A percentile compares a stretch with the other conserved stretches of the same genome.
Conservation (phyloP, 2,888 invertebrate genomes). For the Polylopha cassiicola region DNA sequence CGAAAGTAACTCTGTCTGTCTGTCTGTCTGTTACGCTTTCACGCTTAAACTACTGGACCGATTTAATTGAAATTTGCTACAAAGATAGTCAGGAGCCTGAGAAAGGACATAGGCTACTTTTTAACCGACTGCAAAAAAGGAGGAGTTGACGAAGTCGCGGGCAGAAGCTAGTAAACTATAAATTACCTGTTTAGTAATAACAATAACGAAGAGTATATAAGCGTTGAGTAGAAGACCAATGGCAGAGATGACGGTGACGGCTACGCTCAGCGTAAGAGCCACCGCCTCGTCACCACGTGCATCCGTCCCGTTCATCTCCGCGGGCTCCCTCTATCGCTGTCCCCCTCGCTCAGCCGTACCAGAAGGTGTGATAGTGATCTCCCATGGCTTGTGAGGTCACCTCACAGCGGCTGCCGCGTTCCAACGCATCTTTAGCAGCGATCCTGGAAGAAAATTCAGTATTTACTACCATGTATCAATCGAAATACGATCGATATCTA, state of each 20-base stretch:
- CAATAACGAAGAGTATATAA: slow-evolving; percentile 84
- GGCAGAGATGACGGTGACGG: slow-evolving; percentile 82
- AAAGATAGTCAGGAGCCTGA: no score
- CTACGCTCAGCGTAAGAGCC: slow-evolving; percentile 81
- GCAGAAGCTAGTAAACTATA: no score
- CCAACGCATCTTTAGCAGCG: slow-evolving; percentile 56
- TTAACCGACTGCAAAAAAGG: no score
- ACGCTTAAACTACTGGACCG: no score
- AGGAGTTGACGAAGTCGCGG: no score
- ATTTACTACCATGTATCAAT: no score
- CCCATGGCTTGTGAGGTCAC: slow-evolving; percentile 46
- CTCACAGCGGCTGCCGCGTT: slow-evolving; percentile 66
- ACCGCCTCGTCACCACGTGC: slow-evolving; percentile 71
- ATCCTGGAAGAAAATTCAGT: slow-evolving; percentile 38
- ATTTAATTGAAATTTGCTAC: no score
- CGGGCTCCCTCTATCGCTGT: slow-evolving; percentile 39
- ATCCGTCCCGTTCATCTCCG: slow-evolving; percentile 71
- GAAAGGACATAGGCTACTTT: no score
- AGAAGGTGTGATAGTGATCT: slow-evolving; percentile 27
- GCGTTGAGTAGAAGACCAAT: slow-evolving; percentile 85
- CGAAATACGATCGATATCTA: no score
- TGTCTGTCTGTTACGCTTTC: no score
- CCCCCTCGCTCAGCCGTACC: slow-evolving; percentile 43
- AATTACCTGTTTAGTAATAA: slow-evolving; percentile 83
- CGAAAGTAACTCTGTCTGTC: no score